Evolutionary conservation across 2,797 vertebrate genomes (phyloP).

Genomic region (Poeciliopsis presidionis): DNA sequence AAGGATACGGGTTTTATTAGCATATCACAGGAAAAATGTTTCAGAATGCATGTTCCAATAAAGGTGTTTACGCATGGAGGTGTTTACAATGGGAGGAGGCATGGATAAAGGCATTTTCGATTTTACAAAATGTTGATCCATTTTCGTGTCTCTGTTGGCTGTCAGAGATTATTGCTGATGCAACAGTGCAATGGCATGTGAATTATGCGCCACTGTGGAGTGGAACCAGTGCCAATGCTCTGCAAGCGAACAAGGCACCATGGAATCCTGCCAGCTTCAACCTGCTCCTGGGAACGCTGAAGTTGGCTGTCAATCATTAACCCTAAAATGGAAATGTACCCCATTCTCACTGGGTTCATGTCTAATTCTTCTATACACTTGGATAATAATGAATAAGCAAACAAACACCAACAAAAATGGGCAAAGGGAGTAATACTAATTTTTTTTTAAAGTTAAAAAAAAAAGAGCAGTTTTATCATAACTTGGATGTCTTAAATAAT

Average conservation of each 20-base stretch:
- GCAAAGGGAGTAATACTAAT: background rate
- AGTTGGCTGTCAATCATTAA: conserved; percentile 72
- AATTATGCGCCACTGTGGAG: conserved; percentile 58
- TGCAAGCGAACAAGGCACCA: conserved; percentile 69
- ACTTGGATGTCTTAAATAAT: conserved; percentile 45
- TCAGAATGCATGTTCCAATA: conserved; percentile 67
- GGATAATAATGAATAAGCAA: conserved; percentile 32
- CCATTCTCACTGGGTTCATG: conserved; percentile 63
- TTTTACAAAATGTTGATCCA: conserved; percentile 62
- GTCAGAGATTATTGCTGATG: conserved; percentile 76
- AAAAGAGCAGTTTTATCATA: conserved; percentile 34
- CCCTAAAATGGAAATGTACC: conserved; percentile 65
- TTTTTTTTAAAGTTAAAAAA: background rate
- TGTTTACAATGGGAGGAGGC: conserved; percentile 64
- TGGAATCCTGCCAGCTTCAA: conserved; percentile 73
- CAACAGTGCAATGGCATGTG: conserved; percentile 72
- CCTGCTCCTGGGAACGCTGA: conserved; percentile 64
- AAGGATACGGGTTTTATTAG: conserved; percentile 74
- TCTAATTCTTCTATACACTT: conserved; percentile 37
- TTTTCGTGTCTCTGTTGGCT: conserved; percentile 65
- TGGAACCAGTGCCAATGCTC: conserved; percentile 70
- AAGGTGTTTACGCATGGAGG: conserved; percentile 64
- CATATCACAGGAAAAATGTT: conserved; percentile 73
- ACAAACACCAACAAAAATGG: conserved; percentile 22
- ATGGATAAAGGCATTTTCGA: conserved; percentile 62